Evolutionary conservation across 2,888 invertebrate genomes (phyloP), one percentile per base, ranked within the genome.

Genomic region (Nomada ferruginata): DNA sequence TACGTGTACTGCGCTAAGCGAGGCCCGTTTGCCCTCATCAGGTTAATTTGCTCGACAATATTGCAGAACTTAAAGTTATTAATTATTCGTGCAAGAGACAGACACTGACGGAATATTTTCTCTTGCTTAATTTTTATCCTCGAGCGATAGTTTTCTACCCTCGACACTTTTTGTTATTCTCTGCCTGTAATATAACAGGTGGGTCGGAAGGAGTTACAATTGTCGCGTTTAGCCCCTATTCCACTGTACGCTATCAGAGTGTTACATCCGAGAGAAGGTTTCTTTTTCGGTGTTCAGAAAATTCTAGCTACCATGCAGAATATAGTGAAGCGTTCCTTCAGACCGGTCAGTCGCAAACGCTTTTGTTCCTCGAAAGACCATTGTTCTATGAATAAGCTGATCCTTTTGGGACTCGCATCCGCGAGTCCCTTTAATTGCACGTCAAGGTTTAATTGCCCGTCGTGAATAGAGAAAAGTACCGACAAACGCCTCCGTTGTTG

Each of bases 281-380:
- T 71, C 50, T 52, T 59, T 65, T 50, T 26, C 18, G 26, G 11
- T n/a, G 64, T 64, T 36, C 61, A 42, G 64, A 64, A 59, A 64
- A 50, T 61, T 36, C 36, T 50, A 36, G 52, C 11, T 13, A 23
- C n/a, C 7, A 15, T 13, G 26, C 7, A 36, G 26, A 36, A 47
- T 61, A 29, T n/a, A 61, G 44, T 11, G 52, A 65, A 52, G 23
- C 26, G 50, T n/a, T 23, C 60, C 53, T 60, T 53, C n/a, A 47
- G 44, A 23, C 29, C 20, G 66, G 15, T n/a, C 36, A 15, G 20
- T 53, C 73, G 18, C 65, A 60, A 53, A 68, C 68, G 44, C 61
- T 61, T 69, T 75, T 75, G 66, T 75, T 75, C 66, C 42, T 13
- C 53, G 61, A 15, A 20, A 53, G 47, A 23, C 73, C 52, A 73